Conservation (phyloP, 2,888 invertebrate species). For the Lochmaea crataegi region DNA sequence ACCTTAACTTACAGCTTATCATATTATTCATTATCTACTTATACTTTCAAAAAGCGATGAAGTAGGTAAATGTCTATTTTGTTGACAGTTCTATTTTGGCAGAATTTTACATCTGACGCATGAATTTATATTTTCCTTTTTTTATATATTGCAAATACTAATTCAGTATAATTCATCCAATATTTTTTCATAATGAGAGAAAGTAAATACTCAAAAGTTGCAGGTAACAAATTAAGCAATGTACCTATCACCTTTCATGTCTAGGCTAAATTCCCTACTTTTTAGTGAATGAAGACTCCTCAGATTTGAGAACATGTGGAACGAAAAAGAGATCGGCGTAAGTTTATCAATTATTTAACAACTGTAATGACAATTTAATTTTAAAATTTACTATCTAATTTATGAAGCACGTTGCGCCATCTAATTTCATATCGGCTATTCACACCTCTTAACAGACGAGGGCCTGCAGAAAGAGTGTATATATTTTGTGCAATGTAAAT, state of each 20-base stretch:
- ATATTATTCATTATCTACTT: not conserved
- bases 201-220: conserved; percentile 39
- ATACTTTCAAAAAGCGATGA: not conserved
- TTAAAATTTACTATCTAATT: no score
- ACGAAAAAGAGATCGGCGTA: not conserved
- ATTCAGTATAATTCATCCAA: not conserved
- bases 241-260: not conserved
- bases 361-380: no score
- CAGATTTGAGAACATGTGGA: conserved; percentile 42
- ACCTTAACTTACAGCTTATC: no score
- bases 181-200: not conserved
- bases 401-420: no score
- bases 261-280: conserved; percentile 8
- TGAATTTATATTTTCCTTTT: not conserved
- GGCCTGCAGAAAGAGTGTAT: no score
- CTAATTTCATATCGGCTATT: no score
- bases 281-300: conserved; percentile 48
- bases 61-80: not conserved
- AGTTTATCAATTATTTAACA: no score
- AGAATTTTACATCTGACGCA: conserved; percentile 1
- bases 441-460: no score
- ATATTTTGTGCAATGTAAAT: no score
- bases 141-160: not conserved
- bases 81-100: not conserved
- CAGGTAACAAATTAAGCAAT: conserved; percentile 37